These are phyloP conservation scores for Condylostylus longicornis DNA, from an alignment of 1,140 invertebrate genomes.

Conservation along the genomic window DNA sequence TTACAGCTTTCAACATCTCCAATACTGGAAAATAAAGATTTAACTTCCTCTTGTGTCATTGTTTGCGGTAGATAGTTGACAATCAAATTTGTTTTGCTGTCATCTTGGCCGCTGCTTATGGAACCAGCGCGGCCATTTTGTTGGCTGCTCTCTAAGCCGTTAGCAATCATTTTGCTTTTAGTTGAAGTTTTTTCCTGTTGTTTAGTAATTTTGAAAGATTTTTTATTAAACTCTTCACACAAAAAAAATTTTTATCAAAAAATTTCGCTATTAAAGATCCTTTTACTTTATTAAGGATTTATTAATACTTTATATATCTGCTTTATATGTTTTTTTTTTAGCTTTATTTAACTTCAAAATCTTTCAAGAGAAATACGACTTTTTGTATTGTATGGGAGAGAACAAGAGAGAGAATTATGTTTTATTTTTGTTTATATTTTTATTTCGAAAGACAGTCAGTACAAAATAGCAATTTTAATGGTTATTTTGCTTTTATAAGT, in stretches of 20 bases:
- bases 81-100: constrained; percentile 57
- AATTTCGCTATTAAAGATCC: background rate
- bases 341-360: too few relatives aligned
- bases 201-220: background rate
- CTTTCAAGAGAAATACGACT: too few relatives aligned
- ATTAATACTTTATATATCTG: too few relatives aligned
- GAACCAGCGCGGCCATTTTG: constrained; percentile 39
- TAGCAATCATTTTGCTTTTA: constrained; percentile 4
- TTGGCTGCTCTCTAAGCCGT: constrained; percentile 4
- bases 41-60: constrained; percentile 74
- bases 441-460: too few relatives aligned
- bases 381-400: too few relatives aligned
- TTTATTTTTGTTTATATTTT: too few relatives aligned
- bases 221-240: background rate
- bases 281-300: too few relatives aligned
- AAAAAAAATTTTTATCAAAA: background rate
- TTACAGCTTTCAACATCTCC: constrained; percentile 76
- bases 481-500: too few relatives aligned
- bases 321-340: too few relatives aligned
- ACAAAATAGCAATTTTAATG: too few relatives aligned
- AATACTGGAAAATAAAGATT: constrained; percentile 61
- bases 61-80: constrained; percentile 78
- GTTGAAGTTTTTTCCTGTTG: background rate
- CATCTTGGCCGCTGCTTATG: constrained; percentile 30
- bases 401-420: too few relatives aligned